Conservation (phyloP, 1,140 invertebrate genomes). For the Drosophila pandora region DNA sequence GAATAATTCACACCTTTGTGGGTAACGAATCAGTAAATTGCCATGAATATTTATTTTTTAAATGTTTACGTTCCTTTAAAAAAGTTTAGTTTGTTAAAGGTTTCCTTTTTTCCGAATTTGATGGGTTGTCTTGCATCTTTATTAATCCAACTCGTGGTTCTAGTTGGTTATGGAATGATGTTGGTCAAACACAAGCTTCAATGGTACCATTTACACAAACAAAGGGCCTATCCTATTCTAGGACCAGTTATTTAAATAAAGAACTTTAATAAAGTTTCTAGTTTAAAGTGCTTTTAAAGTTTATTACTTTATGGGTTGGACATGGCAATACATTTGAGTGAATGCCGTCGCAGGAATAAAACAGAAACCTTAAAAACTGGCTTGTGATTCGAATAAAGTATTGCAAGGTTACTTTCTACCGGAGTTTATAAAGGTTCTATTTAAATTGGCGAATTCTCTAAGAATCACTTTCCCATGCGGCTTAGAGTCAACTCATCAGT, state of each 20-base stretch:
- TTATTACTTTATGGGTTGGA: background rate
- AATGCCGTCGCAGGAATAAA: background rate
- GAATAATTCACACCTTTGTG: slow-evolving; percentile 5
- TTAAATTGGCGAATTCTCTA: background rate
- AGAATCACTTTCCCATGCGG: slow-evolving; percentile 13
- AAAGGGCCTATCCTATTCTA: slow-evolving; percentile 18
- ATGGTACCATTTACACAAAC: slow-evolving; percentile 19
- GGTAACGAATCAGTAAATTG: slow-evolving; percentile 16
- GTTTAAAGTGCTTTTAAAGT: background rate
- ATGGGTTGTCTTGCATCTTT: background rate
- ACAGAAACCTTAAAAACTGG: background rate
- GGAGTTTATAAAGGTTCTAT: background rate
- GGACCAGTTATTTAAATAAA: slow-evolving; percentile 12
- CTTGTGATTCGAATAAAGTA: background rate
- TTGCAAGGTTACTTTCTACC: slow-evolving; percentile 19
- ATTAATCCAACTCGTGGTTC: background rate
- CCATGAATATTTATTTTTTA: background rate
- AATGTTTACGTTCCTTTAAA: background rate
- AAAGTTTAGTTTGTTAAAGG: background rate
- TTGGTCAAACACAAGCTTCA: background rate
- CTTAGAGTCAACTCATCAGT: slow-evolving; percentile 8
- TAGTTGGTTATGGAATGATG: slow-evolving; percentile 7
- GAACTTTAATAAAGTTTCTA: slow-evolving; percentile 21
- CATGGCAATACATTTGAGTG: too few species aligned
- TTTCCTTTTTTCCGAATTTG: background rate